Evolutionary conservation across 2,888 invertebrate species (phyloP), one percentile per base, ranked within the genome.

Genomic region (Synanthedon formicaeformis): DNA sequence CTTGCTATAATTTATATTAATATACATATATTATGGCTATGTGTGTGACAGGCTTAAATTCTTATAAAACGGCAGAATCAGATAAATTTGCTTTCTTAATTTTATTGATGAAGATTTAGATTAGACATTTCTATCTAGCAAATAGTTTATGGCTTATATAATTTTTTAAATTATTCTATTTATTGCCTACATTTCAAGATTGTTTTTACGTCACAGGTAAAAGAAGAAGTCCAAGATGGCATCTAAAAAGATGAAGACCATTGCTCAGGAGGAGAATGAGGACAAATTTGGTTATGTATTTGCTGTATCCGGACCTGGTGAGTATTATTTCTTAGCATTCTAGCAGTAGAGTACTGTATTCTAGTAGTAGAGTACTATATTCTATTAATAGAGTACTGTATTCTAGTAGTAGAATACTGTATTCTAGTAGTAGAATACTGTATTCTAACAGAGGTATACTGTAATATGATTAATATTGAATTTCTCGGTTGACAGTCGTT

Each of bases 281-380:
- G 91, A 92, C 49, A 91, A 86, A 71, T 98, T 95, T 81, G 99
- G 99, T 63, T 98, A 94, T 82, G 99, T 99, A 48, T 96, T 92
- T 75, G 98, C 97, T 48, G 99, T 99, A 18, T 99, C 99, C 54
- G 99, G 99, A 65, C 99, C 99, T 86, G 98, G 98, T 98, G 81
- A 82, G 84, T 52, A 51, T 45, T 45, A 45, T 41, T 5, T 27
- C 10, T n/a, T 34, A 34, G 34, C 10, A 34, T 18, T 18, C 3
- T 34, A 10, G 27, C 2, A 34, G 6, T 34, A 34, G 27, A 34
- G 5, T 8, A 34, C 23, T 4, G 23, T 23, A 23, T 23, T 23
- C 23, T 34, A 10, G 8, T 8, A 34, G 23, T 34, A 2, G 10
- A 8, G 8, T 1, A 3, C 34, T 34, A 10, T 10, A 45, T 16